Conservation (phyloP, 2,113 vertebrate genomes). For the Scalopus aquaticus region DNA sequence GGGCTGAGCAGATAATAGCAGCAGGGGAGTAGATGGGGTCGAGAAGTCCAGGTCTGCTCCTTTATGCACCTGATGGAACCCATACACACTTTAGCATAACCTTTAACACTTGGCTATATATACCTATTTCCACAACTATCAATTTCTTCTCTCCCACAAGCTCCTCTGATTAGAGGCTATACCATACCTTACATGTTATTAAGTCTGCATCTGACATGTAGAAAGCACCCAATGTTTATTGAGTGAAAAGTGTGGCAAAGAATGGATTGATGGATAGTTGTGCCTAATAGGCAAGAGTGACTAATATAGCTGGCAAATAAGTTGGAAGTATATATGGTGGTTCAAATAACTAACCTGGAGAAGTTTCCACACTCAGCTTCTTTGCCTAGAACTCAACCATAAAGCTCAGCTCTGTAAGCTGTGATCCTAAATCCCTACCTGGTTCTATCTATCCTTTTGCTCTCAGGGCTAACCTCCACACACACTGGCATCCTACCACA, state of each 20-base stretch:
- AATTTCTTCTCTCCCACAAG: neutral
- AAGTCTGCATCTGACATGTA: neutral
- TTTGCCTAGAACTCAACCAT: neutral
- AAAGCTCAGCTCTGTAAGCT: neutral
- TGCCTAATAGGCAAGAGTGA: neutral
- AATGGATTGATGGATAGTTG: neutral
- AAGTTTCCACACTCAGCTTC: neutral
- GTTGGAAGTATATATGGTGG: neutral
- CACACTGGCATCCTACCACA: neutral
- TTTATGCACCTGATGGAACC: no score
- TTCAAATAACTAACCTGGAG: neutral
- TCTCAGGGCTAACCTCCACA: neutral
- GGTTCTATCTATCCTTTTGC: neutral
- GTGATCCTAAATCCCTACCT: neutral
- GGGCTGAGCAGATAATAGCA: neutral
- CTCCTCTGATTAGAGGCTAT: neutral
- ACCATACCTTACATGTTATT: neutral
- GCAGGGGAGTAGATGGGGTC: neutral
- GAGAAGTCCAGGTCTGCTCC: neutral
- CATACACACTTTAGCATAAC: neutral
- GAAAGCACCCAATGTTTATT: neutral
- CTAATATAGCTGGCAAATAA: neutral
- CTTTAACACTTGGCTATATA: neutral
- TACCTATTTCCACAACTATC: neutral
- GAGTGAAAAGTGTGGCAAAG: neutral